phyloP scores from a whole-genome alignment of 2,797 vertebrate species.

The Alexandromys oeconomus region DNA sequence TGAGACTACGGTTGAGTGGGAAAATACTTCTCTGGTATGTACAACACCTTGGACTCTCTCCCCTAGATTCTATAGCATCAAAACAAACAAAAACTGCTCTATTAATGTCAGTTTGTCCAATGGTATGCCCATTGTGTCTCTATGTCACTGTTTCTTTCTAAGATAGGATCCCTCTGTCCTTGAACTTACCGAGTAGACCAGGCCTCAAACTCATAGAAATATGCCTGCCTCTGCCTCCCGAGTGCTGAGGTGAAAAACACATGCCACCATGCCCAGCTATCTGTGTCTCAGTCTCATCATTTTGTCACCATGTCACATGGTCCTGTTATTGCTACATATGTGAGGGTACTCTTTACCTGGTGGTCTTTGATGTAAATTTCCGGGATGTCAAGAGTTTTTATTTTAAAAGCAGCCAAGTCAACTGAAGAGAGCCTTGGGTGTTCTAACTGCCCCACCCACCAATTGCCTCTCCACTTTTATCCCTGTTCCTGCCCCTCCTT shows the following conservation, averaged over 20 bases:
- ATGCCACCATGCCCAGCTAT: background rate
- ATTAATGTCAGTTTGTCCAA: background rate
- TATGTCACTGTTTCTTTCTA: background rate
- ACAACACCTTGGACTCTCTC: background rate
- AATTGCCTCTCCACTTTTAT: background rate
- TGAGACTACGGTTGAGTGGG: background rate
- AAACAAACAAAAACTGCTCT: background rate
- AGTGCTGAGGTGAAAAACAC: background rate
- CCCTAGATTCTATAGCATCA: background rate
- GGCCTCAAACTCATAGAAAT: background rate
- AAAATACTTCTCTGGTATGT: background rate
- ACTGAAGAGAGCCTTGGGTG: accelerated
- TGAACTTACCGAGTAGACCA: background rate
- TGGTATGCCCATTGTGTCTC: background rate
- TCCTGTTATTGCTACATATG: background rate
- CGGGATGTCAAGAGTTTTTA: background rate
- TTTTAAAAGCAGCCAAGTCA: background rate
- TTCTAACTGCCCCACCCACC: background rate
- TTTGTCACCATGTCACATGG: background rate
- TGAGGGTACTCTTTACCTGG: background rate
- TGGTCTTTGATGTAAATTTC: background rate
- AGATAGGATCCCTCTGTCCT: background rate
- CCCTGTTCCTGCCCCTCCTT: background rate
- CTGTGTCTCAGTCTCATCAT: background rate
- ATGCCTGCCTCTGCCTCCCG: background rate